Evolutionary conservation across 2,797 vertebrate species (phyloP), one percentile per base, ranked within the genome.

Genomic region (Perodicticus potto): DNA sequence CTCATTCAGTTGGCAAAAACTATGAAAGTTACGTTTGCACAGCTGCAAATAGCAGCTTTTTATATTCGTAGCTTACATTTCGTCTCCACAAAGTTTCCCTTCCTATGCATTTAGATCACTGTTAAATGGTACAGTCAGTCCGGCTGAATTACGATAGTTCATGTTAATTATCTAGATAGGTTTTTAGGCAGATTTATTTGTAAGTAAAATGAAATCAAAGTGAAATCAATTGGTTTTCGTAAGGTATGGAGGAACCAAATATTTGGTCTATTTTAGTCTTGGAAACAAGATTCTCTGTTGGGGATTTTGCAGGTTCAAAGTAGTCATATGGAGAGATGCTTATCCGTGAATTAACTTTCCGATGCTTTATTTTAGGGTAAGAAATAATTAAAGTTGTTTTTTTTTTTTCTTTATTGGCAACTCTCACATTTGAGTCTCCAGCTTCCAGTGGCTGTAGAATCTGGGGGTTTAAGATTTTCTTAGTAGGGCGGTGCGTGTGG

Each of bases 41-140:
- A 80, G 87, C 93, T 89, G 69, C 22, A 22, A 22, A 91, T 29
- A 95, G 32, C 45, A 91, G 9, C 5, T 37, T 95, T 95, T 93
- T 95, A 59, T 45, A 70, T 67, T 78, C 7, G 4, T 86, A 13
- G 76, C 69, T 86, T 97, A 40, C 13, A 37, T 89, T 90, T 7
- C 1, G 27, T 55, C 7, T 81, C 83, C 45, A 22, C 16, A 34
- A 5, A 67, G 25, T 37, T 59, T 43, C 82, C 70, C 17, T 67
- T 63, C 25, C 53, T 20, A 9, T 40, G 59, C 43, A 23, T 88
- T 88, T 80, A 59, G 89, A 89, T 12, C 89, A 80, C 34, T 0
- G 1, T 45, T 69, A 40, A 19, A 45, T 34, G 73, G 45, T 86
- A 73, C 23, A 43, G 37, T 73, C 87, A 63, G 23, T 69, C 40